Percentiles rank a stretch among this genome's conserved stretches.
These are phyloP conservation scores for Syngnathus typhle DNA, from an alignment of 2,113 vertebrate genomes.

Conservation along the genomic window DNA sequence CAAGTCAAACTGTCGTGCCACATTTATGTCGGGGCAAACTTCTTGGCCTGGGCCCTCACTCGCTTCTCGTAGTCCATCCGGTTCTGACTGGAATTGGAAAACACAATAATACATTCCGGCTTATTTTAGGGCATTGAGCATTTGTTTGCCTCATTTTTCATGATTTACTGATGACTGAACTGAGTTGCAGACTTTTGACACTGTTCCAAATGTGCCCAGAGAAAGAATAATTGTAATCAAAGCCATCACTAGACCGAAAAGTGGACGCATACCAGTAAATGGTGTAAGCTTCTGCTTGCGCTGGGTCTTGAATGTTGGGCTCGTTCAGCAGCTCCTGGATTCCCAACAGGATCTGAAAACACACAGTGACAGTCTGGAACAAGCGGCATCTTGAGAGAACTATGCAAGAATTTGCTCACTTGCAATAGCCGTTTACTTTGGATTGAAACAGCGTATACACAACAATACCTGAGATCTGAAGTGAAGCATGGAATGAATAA, in stretches of 20 bases:
- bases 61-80: slow-evolving; percentile 77
- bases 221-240: too few species aligned
- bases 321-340: slow-evolving; percentile 77
- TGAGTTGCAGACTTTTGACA: too few species aligned
- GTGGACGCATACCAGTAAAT: slow-evolving; percentile 66
- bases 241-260: background rate
- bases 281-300: slow-evolving; percentile 75
- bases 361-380: background rate
- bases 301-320: slow-evolving; percentile 75
- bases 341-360: slow-evolving; percentile 70
- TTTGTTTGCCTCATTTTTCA: background rate
- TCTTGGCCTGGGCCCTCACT: slow-evolving; percentile 75
- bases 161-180: too few species aligned
- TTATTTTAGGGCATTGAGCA: background rate
- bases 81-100: slow-evolving; percentile 69
- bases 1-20: slow-evolving; percentile 33
- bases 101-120: background rate
- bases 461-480: background rate
- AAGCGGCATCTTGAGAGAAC: background rate
- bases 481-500: background rate
- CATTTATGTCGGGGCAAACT: slow-evolving; percentile 72
- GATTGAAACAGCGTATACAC: too few species aligned
- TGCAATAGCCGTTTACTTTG: background rate
- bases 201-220: too few species aligned
- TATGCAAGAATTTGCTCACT: background rate